Percentiles rank a stretch among this genome's conserved stretches.
Evolutionary conservation across 2,113 vertebrate species (phyloP).

Genomic region (Chitala chitala): DNA sequence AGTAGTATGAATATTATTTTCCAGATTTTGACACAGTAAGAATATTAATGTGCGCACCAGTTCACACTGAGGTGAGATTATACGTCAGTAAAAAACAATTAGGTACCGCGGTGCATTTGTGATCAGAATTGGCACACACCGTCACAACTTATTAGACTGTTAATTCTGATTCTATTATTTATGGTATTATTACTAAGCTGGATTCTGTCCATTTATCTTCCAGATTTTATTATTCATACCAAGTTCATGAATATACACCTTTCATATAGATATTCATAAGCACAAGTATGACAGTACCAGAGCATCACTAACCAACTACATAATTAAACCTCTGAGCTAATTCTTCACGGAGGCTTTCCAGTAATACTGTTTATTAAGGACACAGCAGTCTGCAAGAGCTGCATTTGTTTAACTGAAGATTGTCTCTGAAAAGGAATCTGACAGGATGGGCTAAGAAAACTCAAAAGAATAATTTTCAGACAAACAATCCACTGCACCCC

Average conservation of each 20-base stretch:
- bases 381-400: not conserved
- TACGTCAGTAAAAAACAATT: not conserved
- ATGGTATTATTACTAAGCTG: not conserved
- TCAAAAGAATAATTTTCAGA: not conserved
- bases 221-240: not conserved
- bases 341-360: not conserved
- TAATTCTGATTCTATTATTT: not conserved
- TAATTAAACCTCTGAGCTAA: not conserved
- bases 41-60: not conserved
- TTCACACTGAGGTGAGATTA: not conserved
- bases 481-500: too few relatives aligned
- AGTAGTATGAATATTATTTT: not conserved
- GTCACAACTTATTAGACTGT: not conserved
- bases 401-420: not conserved
- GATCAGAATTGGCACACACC: not conserved
- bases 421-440: not conserved
- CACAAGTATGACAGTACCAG: not conserved
- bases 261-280: not conserved
- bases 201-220: not conserved
- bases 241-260: not conserved
- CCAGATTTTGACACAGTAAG: not conserved
- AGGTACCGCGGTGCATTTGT: not conserved
- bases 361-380: not conserved
- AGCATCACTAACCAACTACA: not conserved
- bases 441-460: too few relatives aligned